phyloP scores from a whole-genome alignment of 1,140 invertebrate genomes.

The Diabrotica undecimpunctata region DNA sequence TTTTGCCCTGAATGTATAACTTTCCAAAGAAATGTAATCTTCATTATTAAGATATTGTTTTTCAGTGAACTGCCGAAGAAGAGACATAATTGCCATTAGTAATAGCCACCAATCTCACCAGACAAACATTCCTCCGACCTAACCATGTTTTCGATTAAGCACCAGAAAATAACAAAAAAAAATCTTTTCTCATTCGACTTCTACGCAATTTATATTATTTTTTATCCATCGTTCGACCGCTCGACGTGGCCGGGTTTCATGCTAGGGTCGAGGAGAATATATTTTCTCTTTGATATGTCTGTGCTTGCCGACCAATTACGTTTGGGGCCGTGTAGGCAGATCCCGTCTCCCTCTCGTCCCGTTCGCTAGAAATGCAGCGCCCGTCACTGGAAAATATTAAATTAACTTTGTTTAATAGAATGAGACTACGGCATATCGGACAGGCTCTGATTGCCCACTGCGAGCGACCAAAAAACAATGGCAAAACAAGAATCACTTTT shows the following conservation, averaged over 20 bases:
- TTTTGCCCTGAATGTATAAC: no score
- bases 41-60: no score
- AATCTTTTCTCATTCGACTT: slow-evolving; percentile 2
- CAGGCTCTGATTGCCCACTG: background rate
- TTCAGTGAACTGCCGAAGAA: no score
- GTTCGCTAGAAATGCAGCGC: slow-evolving; percentile 10
- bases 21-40: no score
- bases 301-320: slow-evolving; percentile 41
- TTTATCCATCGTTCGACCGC: slow-evolving; percentile 10
- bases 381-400: slow-evolving; percentile 35
- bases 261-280: slow-evolving; percentile 28
- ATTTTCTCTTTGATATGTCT: slow-evolving; percentile 37
- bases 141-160: slow-evolving; percentile 2
- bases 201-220: slow-evolving; percentile 10
- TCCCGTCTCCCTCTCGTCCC: slow-evolving; percentile 20
- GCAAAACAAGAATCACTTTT: no score
- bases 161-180: background rate
- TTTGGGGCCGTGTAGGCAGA: slow-evolving; percentile 36
- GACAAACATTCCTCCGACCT: background rate
- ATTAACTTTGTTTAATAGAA: slow-evolving; percentile 36
- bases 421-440: slow-evolving; percentile 12
- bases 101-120: background rate
- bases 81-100: background rate
- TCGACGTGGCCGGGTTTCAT: slow-evolving; percentile 22
- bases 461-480: background rate